These are phyloP conservation scores for Cydia strobilella DNA, from an alignment of 1,140 invertebrate genomes.

Conservation along the genomic window DNA sequence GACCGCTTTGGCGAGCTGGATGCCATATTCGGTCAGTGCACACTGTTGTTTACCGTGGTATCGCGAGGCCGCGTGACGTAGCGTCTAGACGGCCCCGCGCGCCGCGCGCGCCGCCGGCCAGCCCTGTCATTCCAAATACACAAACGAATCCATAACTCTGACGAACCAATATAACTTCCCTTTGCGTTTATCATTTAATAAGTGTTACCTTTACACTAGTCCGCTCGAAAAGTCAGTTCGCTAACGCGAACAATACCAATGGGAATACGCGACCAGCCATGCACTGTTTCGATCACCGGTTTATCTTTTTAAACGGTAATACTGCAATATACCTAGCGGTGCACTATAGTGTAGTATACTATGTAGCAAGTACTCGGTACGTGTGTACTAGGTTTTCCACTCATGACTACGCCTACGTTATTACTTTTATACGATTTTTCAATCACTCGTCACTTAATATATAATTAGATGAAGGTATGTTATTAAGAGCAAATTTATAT, in stretches of 20 bases:
- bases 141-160: not conserved
- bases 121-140: conserved; percentile 14
- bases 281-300: conserved; percentile 70
- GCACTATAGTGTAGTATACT: conserved; percentile 49
- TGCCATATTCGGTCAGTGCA: conserved; percentile 79
- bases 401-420: not conserved
- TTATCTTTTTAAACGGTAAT: conserved; percentile 76
- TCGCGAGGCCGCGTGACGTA: conserved; percentile 78
- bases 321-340: conserved; percentile 68
- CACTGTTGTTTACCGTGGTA: conserved; percentile 78
- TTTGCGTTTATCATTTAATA: not conserved
- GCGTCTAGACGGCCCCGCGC: conserved; percentile 72
- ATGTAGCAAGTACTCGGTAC: conserved; percentile 31
- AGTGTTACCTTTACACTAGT: not conserved
- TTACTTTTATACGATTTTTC: not conserved
- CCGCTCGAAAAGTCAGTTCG: conserved; percentile 23
- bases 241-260: conserved; percentile 30
- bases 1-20: conserved; percentile 53
- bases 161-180: not conserved
- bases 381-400: not conserved
- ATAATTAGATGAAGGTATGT: not conserved
- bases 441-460: too few species aligned
- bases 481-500: too few species aligned
- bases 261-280: conserved; percentile 41
- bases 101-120: conserved; percentile 48